A percentile compares a stretch with the other conserved stretches of the same genome.
Evolutionary conservation across 2,797 vertebrate species (phyloP).

Genomic region (Hozukius guyotensis): DNA sequence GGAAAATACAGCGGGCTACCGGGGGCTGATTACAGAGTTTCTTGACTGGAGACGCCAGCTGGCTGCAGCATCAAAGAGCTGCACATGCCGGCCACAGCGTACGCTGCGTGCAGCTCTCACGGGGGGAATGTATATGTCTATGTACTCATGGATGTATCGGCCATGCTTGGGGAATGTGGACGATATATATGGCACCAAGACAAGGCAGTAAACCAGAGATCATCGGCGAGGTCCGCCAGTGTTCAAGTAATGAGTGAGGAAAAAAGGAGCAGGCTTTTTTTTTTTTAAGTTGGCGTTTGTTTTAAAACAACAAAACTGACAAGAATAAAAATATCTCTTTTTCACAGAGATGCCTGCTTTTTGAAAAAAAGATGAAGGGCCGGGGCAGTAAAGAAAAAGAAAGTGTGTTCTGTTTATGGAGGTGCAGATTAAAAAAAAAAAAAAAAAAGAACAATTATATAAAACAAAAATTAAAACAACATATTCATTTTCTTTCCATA

Average conservation of each 20-base stretch:
- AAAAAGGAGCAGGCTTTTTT: slow-evolving; percentile 45
- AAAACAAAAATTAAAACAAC: slow-evolving; percentile 74
- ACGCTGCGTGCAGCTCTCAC: slow-evolving; percentile 28
- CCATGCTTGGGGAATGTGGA: slow-evolving; percentile 77
- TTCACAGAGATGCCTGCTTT: slow-evolving; percentile 38
- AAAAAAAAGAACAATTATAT: slow-evolving; percentile 58
- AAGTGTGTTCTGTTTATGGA: slow-evolving; percentile 58
- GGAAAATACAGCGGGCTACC: slow-evolving; percentile 57
- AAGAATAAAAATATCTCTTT: slow-evolving; percentile 50
- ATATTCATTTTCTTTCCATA: slow-evolving; percentile 85
- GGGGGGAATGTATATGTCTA: slow-evolving; percentile 50
- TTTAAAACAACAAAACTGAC: slow-evolving; percentile 72
- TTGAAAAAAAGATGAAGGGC: slow-evolving; percentile 10
- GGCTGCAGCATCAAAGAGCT: slow-evolving; percentile 38
- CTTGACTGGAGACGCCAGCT: slow-evolving; percentile 33
- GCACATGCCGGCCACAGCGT: slow-evolving; percentile 1
- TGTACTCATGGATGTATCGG: slow-evolving; percentile 50
- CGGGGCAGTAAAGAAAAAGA: slow-evolving; percentile 10
- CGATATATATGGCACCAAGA: slow-evolving; percentile 79
- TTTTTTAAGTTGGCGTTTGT: slow-evolving; percentile 53
- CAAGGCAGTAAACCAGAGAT: slow-evolving; percentile 77
- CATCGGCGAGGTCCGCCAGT: slow-evolving; percentile 71
- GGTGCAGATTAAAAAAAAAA: slow-evolving; percentile 54
- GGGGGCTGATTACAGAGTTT: slow-evolving; percentile 57
- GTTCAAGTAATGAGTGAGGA: slow-evolving; percentile 82